These are phyloP conservation scores for Drosophila lacteicornis DNA, from an alignment of 1,140 invertebrate genomes.

Conservation along the genomic window DNA sequence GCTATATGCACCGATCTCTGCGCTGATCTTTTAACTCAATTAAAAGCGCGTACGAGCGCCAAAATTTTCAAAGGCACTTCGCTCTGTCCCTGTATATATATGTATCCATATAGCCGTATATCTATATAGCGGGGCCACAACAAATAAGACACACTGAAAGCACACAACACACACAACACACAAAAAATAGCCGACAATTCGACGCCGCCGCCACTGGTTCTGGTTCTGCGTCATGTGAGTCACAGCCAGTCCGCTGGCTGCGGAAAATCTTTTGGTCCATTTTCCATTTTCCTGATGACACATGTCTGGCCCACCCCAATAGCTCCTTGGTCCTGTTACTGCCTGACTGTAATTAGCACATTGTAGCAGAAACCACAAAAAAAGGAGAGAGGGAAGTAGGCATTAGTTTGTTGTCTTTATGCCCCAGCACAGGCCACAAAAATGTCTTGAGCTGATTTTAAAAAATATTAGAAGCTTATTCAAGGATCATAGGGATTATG, in stretches of 20 bases:
- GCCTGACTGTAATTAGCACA: slow-evolving; percentile 74
- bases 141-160: background rate
- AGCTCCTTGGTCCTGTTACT: slow-evolving; percentile 63
- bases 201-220: slow-evolving; percentile 54
- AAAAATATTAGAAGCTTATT: background rate
- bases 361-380: slow-evolving; percentile 41
- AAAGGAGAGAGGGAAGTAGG: background rate
- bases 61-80: slow-evolving; percentile 73
- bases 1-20: slow-evolving; percentile 68
- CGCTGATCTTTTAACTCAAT: slow-evolving; percentile 80
- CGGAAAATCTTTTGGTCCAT: slow-evolving; percentile 53
- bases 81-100: slow-evolving; percentile 36
- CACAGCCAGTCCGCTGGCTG: slow-evolving; percentile 33
- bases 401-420: slow-evolving; percentile 45
- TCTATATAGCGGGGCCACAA: background rate
- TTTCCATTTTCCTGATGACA: slow-evolving; percentile 41
- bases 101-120: background rate
- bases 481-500: too few relatives aligned
- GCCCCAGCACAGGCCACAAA: slow-evolving; percentile 17
- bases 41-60: slow-evolving; percentile 78
- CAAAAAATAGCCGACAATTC: slow-evolving; percentile 63
- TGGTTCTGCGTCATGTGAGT: slow-evolving; percentile 80
- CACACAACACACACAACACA: slow-evolving; percentile 2
- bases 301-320: slow-evolving; percentile 27
- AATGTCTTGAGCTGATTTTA: background rate